Base-by-base conservation (phyloP, 2,888 invertebrate species). In the Eristalis arbustorum region DNA sequence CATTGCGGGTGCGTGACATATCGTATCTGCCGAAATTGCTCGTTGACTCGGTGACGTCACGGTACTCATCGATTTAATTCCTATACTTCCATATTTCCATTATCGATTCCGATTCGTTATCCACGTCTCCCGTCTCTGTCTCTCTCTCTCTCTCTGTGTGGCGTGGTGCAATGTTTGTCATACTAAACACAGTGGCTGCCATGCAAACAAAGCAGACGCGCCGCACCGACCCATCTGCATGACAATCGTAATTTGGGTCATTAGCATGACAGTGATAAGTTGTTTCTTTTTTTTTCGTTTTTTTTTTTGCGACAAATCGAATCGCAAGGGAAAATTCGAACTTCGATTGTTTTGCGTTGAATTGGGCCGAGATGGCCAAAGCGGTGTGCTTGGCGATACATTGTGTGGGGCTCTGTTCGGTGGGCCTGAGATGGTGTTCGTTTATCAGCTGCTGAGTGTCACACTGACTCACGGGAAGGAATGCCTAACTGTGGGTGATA, bases 191-290 rank as follows among this genome's bases (percentile, higher is more conserved):
- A 75, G 23, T 42, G 56, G 14, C 31, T 13, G 49, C 75, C 75
- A 81, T 81, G 81, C 69, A 59, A 62, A 73, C 75, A 40, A 37
- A 37, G 13, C 37, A 37, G 34, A 37, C 34, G 49, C 25, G 31
- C 22, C 67, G 42, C 18, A 56, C 18, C 31, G 31, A 40, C 68
- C 25, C 59, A 28, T 67, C 79, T 37, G 64, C 67, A 66, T 77
- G 49, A 62, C 61, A 67, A 63, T 49, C 18, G 49, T 56, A 18
- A 79, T 61, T n/a, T 61, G 49, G 72, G 63, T 68, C 72, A 68
- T 82, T 72, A 72, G 68, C 74, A 78, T 69, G 74, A 31, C 64
- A 61, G 68, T 69, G 63, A 64, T 66, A 74, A 66, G 23, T 79
- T 49, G 28, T 25, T 18, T 13, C 10, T 49, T n/a, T n/a, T 25